Evolutionary conservation across 2,113 vertebrate species (phyloP), one percentile per base, ranked within the genome.

Genomic region (Irena cyanogastra): DNA sequence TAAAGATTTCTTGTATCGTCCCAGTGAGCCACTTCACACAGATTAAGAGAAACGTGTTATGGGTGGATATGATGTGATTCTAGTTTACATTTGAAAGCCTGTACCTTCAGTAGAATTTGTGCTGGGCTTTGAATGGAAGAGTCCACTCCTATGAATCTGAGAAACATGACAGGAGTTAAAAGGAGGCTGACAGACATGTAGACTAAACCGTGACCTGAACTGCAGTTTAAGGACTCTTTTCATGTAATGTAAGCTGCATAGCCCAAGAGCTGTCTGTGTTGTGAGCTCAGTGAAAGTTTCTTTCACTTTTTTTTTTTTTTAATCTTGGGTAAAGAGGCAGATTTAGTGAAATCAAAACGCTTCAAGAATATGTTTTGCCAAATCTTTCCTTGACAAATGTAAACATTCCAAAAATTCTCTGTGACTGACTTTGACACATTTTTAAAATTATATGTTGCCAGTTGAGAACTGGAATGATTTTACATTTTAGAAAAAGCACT

Each of bases 341-440:
- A 94, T 94, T 96, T 94, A 91, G 44, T 83, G 79, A 95, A 93
- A 90, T 54, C 27, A 83, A 94, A 95, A 89, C 81, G 84, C 79
- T 87, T 94, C 49, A 85, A 79, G 49, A 93, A 81, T 19, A 6
- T 4, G 0, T 88, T 96, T 95, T 91, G 19, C 60, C 65, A 89
- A 93, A 75, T 72, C 74, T 87, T 94, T 71, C 65, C 64, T 60
- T 53, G 59, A 72, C 49, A 79, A 91, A 91, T 30, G 27, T 64
- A 95, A 95, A 94, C 77, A 95, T 93, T 95, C 77, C 57, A 64
- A 92, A 94, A 94, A 89, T 93, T 94, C 72, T 54, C 47, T 10
- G 9, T 71, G 49, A 93, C 44, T 64, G 61, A 49, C 26, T 94
- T 72, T 93, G 85, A 87, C 93, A 92, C 80, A 49, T 71, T 94